Base-by-base conservation (phyloP, 2,888 invertebrate species). In the Entomobrya proxima region DNA sequence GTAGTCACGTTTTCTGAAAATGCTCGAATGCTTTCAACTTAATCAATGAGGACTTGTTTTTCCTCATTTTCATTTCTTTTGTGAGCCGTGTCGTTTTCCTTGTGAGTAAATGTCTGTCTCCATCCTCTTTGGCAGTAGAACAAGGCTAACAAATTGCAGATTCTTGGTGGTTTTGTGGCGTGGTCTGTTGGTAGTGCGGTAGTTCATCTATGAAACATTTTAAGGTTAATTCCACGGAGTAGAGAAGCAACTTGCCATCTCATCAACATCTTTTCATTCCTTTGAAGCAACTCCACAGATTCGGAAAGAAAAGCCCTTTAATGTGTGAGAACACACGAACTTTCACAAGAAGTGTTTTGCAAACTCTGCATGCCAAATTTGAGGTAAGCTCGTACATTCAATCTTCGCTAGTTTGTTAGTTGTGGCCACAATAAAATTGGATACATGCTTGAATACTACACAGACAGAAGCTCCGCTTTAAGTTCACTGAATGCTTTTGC, bases 21-120 rank as follows among this genome's bases (percentile, higher is more conserved):
- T 58, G 72, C 58, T 61, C 47, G 58, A 52, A 55, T n/a, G 40
- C 55, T 30, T 55, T 64, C 74, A 81, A 74, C 81, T n/a, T 81
- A 74, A 81, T 81, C 81, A 81, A 7, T 61, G 32, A 47, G 44
- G 37, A 21, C 52, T 40, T 27, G 18, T 72, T 67, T 69, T 79
- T 79, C 72, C 72, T 72, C 30, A 18, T 72, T 80, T 80, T 40
- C 55, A 52, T 52, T 80, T 69, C n/a, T n/a, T 55, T 30, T 52
- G 52, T 47, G 44, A 72, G 50, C 15, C 50, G 72, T 72, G 72
- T 47, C 72, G 35, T 50, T 35, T 78, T 80, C 55, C 40, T 67
- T 67, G 37, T 21, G 47, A 18, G 69, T 47, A 47, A 58, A 30
- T 50, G 27, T 24, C 44, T 44, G n/a, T 69, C 44, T 44, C 27